Percentiles rank a stretch among this genome's conserved stretches.
phyloP scores from a whole-genome alignment of 2,888 invertebrate genomes.

The Drosophila neotestacea region DNA sequence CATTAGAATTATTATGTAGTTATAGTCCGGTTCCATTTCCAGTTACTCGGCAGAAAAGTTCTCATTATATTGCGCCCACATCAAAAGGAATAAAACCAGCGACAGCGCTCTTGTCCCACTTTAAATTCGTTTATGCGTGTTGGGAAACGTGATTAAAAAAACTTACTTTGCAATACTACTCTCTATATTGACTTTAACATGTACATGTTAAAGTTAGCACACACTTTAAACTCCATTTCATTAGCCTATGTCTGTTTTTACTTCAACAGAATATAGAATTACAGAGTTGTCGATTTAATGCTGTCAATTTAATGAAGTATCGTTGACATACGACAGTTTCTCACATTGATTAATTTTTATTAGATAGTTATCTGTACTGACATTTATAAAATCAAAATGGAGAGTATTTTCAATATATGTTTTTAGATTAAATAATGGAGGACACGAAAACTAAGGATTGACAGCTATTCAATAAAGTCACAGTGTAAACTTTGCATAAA shows the following conservation, averaged over 20 bases:
- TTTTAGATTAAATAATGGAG: no score
- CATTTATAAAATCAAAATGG: no score
- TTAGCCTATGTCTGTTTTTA: not conserved
- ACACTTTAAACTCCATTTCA: not conserved
- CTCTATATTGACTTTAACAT: no score
- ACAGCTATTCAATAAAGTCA: not conserved
- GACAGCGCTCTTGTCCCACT: conserved; percentile 10
- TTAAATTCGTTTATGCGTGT: conserved; percentile 30
- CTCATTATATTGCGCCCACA: conserved; percentile 69
- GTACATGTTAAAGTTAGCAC: no score
- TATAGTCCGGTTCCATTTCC: conserved; percentile 40
- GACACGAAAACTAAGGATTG: not conserved
- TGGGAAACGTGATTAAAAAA: conserved; percentile 22
- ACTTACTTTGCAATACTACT: no score
- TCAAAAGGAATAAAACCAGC: conserved; percentile 67
- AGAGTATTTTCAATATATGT: no score
- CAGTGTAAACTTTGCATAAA: conserved; percentile 14
- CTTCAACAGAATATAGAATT: no score
- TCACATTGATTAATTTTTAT: no score
- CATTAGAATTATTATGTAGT: conserved; percentile 77
- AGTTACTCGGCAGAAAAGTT: conserved; percentile 26
- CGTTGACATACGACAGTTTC: no score
- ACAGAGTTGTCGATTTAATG: no score
- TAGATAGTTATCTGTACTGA: no score
- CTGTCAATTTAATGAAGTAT: no score